phyloP scores from a whole-genome alignment of 1,140 invertebrate species.

The Caenorhabditis briggsae region DNA sequence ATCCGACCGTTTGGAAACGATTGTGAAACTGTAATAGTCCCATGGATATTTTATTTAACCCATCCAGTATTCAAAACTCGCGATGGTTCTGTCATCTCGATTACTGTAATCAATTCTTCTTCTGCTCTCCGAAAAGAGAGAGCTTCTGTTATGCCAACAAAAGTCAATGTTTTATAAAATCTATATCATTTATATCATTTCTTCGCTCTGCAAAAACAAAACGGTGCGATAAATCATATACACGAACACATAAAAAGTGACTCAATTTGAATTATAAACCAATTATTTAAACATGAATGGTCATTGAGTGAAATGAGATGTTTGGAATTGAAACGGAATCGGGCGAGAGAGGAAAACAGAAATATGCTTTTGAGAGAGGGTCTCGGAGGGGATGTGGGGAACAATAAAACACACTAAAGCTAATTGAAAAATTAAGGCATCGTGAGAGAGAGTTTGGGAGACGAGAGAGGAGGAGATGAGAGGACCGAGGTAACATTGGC shows the following conservation, averaged over 20 bases:
- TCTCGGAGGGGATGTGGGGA: neutral
- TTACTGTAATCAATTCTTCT: slow-evolving; percentile 5
- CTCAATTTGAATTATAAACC: neutral
- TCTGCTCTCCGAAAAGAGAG: neutral
- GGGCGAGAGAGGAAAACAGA: neutral
- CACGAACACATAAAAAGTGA: too few relatives aligned
- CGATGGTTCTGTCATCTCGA: slow-evolving; percentile 13
- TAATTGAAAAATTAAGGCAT: slow-evolving; percentile 24
- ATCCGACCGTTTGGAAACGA: slow-evolving; percentile 35
- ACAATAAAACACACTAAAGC: slow-evolving; percentile 12
- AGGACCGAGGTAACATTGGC: neutral
- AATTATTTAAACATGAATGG: neutral
- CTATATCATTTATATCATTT: neutral
- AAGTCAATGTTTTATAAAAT: neutral
- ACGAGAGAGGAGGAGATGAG: neutral
- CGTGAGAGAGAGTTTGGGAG: neutral
- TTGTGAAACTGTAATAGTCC: slow-evolving; percentile 20
- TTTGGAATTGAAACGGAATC: slow-evolving; percentile 6
- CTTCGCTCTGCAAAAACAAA: neutral
- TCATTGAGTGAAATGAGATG: slow-evolving; percentile 15
- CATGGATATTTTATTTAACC: slow-evolving; percentile 37
- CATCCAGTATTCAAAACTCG: slow-evolving; percentile 36
- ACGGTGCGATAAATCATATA: too few relatives aligned
- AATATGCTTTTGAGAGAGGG: slow-evolving; percentile 15
- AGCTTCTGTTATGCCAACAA: neutral